Evolutionary conservation across 2,888 invertebrate genomes (phyloP), one percentile per base, ranked within the genome.

Genomic region (Perizoma flavofasciatum): DNA sequence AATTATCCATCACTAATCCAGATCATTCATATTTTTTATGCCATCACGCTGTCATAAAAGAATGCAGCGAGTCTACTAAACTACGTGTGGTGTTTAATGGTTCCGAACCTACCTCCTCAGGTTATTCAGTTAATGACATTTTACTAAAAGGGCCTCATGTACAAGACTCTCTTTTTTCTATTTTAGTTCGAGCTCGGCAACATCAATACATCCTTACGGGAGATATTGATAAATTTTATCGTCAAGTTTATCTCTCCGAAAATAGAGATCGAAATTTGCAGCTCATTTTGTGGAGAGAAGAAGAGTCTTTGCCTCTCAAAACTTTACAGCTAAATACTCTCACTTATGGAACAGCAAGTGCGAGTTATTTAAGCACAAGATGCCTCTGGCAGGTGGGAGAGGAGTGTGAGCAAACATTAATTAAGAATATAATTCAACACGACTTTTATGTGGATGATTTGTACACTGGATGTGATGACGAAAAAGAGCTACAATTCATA

Each of bases 1-100:
- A n/a, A 40, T 9, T 9, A 40, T 4, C 40, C 40, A 40, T 40
- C 40, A 9, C 34, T 35, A 48, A 34, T 6, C 34, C 34, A 33
- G 35, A 55, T 11, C 48, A 34, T 49, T 35, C 70, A 11, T 40
- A 40, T 7, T 40, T 40, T 40, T 40, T 40, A 40, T 59, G 61
- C 9, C 70, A 69, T 51, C 70, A 69, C 37, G 60, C 68, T 1
- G 70, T 69, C 0, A 35, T 69, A 2, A 61, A 59, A 8, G 41
- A 57, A 9, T 35, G 55, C 3, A 72, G 72, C 39, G 68, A 71
- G 34, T 68, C 70, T 0, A 71, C 71, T 4, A 70, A 70, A 35
- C 39, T 73, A 0, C 55, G 74, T 0, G 71, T 72, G 0, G 72
- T 74, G 0, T 73, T 71, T 51, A 66, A 73, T 51, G 69, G 59